Percentiles rank a stretch among this genome's conserved stretches.
Conservation (phyloP, 2,113 vertebrate genomes). For the Platysteira castanea region DNA sequence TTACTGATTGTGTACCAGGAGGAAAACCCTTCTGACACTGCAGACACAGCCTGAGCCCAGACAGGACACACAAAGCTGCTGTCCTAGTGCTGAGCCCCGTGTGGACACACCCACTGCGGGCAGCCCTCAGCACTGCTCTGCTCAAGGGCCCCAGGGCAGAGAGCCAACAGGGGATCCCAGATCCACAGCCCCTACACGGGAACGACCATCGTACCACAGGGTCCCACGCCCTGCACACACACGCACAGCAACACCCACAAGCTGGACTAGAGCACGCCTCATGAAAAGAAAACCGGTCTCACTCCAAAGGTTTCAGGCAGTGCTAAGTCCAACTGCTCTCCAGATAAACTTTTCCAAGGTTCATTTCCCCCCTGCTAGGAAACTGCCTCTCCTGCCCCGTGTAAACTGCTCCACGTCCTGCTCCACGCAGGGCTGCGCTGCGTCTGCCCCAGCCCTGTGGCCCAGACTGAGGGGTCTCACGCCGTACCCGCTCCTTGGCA, state of each 20-base stretch:
- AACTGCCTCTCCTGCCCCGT: neutral
- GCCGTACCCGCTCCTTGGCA: rapidly evolving
- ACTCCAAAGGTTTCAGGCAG: neutral
- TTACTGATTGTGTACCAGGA: neutral
- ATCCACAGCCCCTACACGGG: neutral
- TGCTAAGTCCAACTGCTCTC: neutral
- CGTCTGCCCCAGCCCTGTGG: neutral
- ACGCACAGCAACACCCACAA: rapidly evolving
- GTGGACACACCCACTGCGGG: rapidly evolving
- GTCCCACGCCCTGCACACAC: neutral
- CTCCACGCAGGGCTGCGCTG: rapidly evolving
- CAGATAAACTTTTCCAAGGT: neutral
- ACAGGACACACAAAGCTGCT: neutral
- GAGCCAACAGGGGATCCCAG: neutral
- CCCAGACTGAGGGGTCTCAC: neutral
- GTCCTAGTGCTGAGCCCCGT: rapidly evolving
- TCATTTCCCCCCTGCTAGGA: neutral
- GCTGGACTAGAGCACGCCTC: neutral
- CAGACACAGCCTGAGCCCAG: neutral
- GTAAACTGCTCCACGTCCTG: neutral
- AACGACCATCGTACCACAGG: rapidly evolving
- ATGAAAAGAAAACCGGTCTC: neutral
- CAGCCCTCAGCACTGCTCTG: neutral
- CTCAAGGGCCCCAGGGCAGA: neutral
- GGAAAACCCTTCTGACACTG: neutral